Percentiles rank a stretch among this genome's conserved stretches.
Conservation (phyloP, 2,113 vertebrate genomes). For the Mesembrinibis cayennensis region DNA sequence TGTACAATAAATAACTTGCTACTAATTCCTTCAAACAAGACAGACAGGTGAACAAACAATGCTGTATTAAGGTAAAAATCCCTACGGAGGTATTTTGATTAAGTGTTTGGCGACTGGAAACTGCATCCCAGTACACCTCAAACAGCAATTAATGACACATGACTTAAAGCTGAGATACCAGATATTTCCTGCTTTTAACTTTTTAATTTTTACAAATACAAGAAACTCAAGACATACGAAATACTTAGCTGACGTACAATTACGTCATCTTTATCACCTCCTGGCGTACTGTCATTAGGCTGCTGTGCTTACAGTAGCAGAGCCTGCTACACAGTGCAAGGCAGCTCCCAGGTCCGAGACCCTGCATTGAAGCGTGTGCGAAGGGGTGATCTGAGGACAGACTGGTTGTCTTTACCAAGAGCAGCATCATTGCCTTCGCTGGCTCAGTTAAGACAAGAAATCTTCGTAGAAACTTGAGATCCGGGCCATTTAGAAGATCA, state of each 20-base stretch:
- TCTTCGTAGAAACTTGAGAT: not conserved
- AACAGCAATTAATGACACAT: not conserved
- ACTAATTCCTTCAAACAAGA: not conserved
- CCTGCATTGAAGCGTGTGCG: not conserved
- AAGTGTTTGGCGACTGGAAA: not conserved
- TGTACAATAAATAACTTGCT: not conserved
- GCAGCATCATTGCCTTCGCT: not conserved
- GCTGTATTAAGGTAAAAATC: not conserved
- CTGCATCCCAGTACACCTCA: not conserved
- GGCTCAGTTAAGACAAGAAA: not conserved
- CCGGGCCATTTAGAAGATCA: not conserved
- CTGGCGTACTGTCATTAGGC: not conserved
- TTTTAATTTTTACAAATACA: not conserved
- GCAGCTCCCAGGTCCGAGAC: not conserved
- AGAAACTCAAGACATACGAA: rapidly evolving
- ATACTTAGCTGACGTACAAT: not conserved
- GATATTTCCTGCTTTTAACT: not conserved
- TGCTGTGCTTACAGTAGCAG: not conserved
- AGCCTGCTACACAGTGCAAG: not conserved
- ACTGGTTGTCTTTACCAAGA: not conserved
- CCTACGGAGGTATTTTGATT: not conserved
- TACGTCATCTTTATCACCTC: not conserved
- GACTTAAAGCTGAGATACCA: not conserved
- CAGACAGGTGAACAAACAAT: not conserved
- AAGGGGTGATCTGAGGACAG: constrained; percentile 9